Evolutionary conservation across 2,113 vertebrate species (phyloP).

Genomic region (Toxotes jaculatrix): DNA sequence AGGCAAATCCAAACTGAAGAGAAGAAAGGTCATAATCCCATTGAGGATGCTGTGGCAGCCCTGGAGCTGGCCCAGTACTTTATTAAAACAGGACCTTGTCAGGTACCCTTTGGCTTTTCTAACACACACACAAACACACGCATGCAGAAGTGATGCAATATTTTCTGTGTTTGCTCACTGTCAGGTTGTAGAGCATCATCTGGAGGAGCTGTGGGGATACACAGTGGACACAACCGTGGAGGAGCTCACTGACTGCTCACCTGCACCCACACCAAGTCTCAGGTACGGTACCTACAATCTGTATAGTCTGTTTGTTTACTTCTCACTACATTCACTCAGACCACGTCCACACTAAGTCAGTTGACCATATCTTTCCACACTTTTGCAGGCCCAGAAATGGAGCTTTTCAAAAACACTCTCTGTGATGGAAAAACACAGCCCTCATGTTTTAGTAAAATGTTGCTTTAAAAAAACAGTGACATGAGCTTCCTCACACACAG

Average conservation of each 20-base stretch:
- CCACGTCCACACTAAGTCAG: neutral
- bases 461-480: neutral
- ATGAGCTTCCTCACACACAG: neutral
- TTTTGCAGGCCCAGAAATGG: too few species aligned
- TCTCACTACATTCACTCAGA: neutral
- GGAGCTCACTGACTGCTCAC: slow-evolving; percentile 11
- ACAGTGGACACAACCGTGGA: neutral
- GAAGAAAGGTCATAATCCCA: slow-evolving; percentile 86
- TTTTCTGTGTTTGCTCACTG: neutral
- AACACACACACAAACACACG: neutral
- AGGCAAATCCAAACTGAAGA: slow-evolving; percentile 87
- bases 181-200: slow-evolving; percentile 79
- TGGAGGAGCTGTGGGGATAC: slow-evolving; percentile 76
- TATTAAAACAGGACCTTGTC: slow-evolving; percentile 86
- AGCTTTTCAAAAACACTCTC: too few species aligned
- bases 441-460: too few species aligned
- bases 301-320: neutral
- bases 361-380: neutral
- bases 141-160: neutral
- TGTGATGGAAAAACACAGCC: too few species aligned
- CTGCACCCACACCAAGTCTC: slow-evolving; percentile 13
- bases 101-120: slow-evolving; percentile 77
- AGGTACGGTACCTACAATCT: slow-evolving; percentile 40
- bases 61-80: slow-evolving; percentile 92
- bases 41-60: slow-evolving; percentile 89